These are phyloP conservation scores for Lagria hirta DNA, from an alignment of 2,888 invertebrate genomes.

Conservation along the genomic window DNA sequence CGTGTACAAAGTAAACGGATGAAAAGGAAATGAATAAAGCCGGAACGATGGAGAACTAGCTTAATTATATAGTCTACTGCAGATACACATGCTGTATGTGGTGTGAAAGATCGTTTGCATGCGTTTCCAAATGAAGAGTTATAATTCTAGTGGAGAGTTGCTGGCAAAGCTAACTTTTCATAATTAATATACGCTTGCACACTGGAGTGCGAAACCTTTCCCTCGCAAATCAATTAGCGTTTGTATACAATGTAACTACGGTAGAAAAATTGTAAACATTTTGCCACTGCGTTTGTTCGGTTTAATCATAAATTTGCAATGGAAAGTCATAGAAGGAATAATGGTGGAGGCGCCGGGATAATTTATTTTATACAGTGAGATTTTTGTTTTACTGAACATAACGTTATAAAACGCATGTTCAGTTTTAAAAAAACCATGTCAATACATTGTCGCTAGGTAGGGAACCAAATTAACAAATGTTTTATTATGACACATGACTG, in stretches of 20 bases:
- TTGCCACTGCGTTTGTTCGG: background rate
- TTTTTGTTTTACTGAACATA: too few relatives aligned
- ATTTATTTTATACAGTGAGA: too few relatives aligned
- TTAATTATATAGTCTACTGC: constrained; percentile 12
- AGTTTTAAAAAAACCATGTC: too few relatives aligned
- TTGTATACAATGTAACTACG: constrained; percentile 2
- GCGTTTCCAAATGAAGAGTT: constrained; percentile 9
- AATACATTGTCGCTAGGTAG: too few relatives aligned
- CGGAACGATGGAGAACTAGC: constrained; percentile 3
- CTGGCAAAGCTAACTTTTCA: constrained; percentile 38
- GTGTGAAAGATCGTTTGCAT: constrained; percentile 7
- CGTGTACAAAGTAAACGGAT: constrained; percentile 15
- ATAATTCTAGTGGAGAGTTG: constrained; percentile 11
- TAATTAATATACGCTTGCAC: too few relatives aligned
- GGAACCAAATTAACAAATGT: too few relatives aligned
- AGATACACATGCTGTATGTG: constrained; percentile 9
- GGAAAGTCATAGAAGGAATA: too few relatives aligned
- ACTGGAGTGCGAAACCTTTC: too few relatives aligned
- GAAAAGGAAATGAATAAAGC: constrained; percentile 18
- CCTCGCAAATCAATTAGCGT: too few relatives aligned
- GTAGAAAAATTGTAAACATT: constrained; percentile 1
- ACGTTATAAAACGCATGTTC: too few relatives aligned
- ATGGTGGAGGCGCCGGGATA: background rate
- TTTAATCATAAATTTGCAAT: too few relatives aligned
- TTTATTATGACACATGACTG: too few relatives aligned